Evolutionary conservation across 1,140 invertebrate genomes (phyloP), one percentile per base, ranked within the genome.

Genomic region (Nasonia longicornis): DNA sequence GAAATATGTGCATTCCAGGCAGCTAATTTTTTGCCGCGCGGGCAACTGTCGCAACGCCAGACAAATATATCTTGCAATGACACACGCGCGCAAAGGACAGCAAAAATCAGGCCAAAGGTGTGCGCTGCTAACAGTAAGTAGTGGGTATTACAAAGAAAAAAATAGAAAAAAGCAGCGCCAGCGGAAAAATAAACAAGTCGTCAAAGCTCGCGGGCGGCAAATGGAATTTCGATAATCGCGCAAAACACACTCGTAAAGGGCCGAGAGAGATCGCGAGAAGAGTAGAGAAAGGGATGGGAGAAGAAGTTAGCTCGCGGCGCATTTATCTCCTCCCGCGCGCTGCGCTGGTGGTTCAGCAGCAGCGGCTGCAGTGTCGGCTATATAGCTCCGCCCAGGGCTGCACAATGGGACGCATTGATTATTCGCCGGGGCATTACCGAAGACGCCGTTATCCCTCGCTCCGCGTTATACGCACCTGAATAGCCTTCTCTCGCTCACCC

Each of bases 341-440:
- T 29, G 42, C 63, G 69, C 26, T 20, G 6, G 67, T 72, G 45
- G 48, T 69, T 42, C 52, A 3, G 52, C 52, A 6, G 31, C 31
- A 35, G 26, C 26, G 4, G 3, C 10, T 1, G 38, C 10, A 8
- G 7, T 42, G 38, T 42, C 38, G 38, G 38, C 6, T 42, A 42
- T 58, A 81, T 58, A 81, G 75, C 80, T 70, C 38, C 81, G 79
- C 78, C 79, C 81, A 29, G 52, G 48, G 63, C 52, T 58, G 52
- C 67, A 77, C 81, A 83, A 85, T 80, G 83, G 74, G 71, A 84
- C 76, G 78, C 85, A 84, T 84, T 81, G 85, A 85, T 85, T 85
- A 85, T 85, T 82, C 81, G 20, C 72, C 35, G 64, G 26, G 35
- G 75, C 82, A 85, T 83, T 84, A 84, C 75, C 72, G 78, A 73